Evolutionary conservation across 1,140 invertebrate genomes (phyloP), one percentile per base, ranked within the genome.

Genomic region (Sarcophaga bullata): DNA sequence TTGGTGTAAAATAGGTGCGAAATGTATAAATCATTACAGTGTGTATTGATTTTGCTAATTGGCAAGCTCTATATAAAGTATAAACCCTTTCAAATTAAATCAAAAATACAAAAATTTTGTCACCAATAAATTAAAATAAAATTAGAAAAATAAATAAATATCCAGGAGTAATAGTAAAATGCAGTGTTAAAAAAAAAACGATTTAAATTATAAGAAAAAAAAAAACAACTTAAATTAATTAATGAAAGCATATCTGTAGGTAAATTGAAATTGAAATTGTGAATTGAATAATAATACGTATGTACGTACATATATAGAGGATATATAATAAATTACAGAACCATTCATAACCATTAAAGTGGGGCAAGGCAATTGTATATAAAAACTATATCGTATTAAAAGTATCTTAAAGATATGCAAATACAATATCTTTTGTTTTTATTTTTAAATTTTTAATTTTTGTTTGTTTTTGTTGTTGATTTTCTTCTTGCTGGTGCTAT

Each of bases 281-380:
- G 62, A n/a, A 19, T 68, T 68, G n/a, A 19, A 19, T 19, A n/a
- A n/a, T 0, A 58, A 58, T 58, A 6, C 25, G 25, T 37, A 37
- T 4, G 25, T 37, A 37, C 25, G 1, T 37, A 37, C 1, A 15
- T n/a, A 58, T n/a, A n/a, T n/a, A n/a, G n/a, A n/a, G n/a, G n/a
- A n/a, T n/a, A n/a, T n/a, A 58, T 58, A 58, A 19, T 68, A 17
- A 80, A 80, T 19, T 80, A 52, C 78, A 80, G 54, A 47, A 54
- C 54, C 49, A 80, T 80, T 52, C 84, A 80, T 83, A 84, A 84
- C 84, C 83, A 81, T 83, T 73, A 82, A 81, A 84, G 81, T 83
- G 84, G 25, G 83, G 87, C 87, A 85, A 86, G 86, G 86, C 85
- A 86, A 85, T 82, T 83, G 80, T 54, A 80, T 86, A 85, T 86